Conservation (phyloP, 2,888 invertebrate species). For the Drosophila anomalipes region DNA sequence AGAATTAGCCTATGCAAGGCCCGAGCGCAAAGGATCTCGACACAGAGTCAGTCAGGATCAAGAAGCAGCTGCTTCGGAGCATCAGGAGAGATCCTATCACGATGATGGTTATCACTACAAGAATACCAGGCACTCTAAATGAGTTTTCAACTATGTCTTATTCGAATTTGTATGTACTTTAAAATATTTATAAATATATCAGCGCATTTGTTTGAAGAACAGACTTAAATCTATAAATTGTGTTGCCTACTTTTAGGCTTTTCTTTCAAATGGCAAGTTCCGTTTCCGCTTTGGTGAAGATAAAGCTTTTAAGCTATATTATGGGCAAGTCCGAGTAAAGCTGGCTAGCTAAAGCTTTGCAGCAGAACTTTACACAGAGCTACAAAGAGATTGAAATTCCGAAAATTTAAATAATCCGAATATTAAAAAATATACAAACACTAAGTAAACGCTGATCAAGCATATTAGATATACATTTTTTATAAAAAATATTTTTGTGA, state of each 20-base stretch:
- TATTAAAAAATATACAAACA: too few relatives aligned
- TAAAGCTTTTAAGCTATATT: conserved; percentile 28
- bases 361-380: conserved; percentile 33
- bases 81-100: conserved; percentile 45
- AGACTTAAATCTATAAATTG: conserved; percentile 9
- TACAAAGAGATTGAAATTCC: conserved; percentile 2
- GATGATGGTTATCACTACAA: conserved; percentile 74
- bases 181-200: conserved; percentile 30
- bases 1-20: conserved; percentile 53
- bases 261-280: not conserved
- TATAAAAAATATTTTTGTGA: not conserved
- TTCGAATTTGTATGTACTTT: not conserved
- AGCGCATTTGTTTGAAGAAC: conserved; percentile 71
- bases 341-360: conserved; percentile 17
- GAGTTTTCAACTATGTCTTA: not conserved
- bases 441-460: not conserved
- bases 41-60: conserved; percentile 29
- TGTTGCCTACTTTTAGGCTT: conserved; percentile 49
- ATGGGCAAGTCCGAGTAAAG: not conserved
- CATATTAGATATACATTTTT: not conserved
- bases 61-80: conserved; percentile 38
- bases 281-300: conserved; percentile 46
- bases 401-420: not conserved
- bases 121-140: conserved; percentile 56
- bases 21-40: conserved; percentile 35